These are phyloP conservation scores for Zaprionus bogoriensis DNA, from an alignment of 2,888 invertebrate genomes.

Conservation along the genomic window DNA sequence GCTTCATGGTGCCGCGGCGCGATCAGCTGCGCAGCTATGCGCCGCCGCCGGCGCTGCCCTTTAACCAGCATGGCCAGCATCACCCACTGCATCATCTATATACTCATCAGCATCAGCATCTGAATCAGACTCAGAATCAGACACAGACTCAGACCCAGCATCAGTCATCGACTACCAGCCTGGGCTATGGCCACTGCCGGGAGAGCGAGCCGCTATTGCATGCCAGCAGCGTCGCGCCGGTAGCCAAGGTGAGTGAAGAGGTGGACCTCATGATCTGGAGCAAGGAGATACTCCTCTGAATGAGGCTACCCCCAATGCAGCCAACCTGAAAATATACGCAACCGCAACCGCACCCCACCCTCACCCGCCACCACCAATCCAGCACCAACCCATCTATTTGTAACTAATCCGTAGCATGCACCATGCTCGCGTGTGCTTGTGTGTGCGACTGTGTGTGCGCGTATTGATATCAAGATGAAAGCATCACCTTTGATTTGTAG, in stretches of 20 bases:
- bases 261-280: constrained; percentile 67
- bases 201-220: constrained; percentile 83
- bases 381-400: constrained; percentile 18
- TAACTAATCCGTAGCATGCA: constrained; percentile 37
- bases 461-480: background rate
- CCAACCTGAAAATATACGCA: background rate
- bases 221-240: constrained; percentile 80
- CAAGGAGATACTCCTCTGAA: constrained; percentile 75
- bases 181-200: constrained; percentile 81
- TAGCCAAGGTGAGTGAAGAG: constrained; percentile 82
- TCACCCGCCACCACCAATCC: background rate
- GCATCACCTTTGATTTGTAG: no score
- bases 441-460: background rate
- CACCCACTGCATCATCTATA: constrained; percentile 63
- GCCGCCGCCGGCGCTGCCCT: constrained; percentile 55
- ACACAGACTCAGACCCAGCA: constrained; percentile 45
- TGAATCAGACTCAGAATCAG: constrained; percentile 42
- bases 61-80: constrained; percentile 69
- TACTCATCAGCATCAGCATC: constrained; percentile 49
- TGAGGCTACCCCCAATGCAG: background rate
- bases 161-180: constrained; percentile 68
- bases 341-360: background rate
- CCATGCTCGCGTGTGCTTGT: background rate
- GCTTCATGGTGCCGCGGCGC: constrained; percentile 60
- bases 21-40: constrained; percentile 60